Conservation (phyloP, 1,140 invertebrate genomes). For the Lepidotrigona ventralis region DNA sequence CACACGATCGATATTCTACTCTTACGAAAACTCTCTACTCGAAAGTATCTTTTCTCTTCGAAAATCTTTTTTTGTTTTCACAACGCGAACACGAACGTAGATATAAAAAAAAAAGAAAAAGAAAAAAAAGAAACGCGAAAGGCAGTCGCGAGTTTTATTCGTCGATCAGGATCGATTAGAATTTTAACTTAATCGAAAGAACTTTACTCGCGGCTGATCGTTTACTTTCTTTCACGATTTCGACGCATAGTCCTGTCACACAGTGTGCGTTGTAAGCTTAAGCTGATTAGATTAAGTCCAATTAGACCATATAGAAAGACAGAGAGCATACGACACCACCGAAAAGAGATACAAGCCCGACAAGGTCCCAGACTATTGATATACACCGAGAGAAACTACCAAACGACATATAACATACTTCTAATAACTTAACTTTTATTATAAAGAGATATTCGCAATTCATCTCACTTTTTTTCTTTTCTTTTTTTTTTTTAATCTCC, state of each 20-base stretch:
- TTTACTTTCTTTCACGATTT: background rate
- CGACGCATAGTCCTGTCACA: background rate
- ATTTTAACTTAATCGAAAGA: background rate
- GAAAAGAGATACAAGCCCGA: conserved; percentile 57
- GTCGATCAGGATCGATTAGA: background rate
- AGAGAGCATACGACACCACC: conserved; percentile 62
- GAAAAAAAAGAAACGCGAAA: background rate
- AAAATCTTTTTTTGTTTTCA: background rate
- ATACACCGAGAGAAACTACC: conserved; percentile 27
- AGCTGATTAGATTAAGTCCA: conserved; percentile 59
- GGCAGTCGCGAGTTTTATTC: too few relatives aligned
- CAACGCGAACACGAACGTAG: background rate
- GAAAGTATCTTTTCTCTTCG: background rate
- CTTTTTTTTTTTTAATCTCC: too few relatives aligned
- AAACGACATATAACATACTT: background rate
- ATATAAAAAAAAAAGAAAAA: background rate
- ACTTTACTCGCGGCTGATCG: conserved; percentile 15
- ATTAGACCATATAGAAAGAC: conserved; percentile 61
- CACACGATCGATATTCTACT: background rate
- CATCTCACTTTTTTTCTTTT: background rate
- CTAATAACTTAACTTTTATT: background rate
- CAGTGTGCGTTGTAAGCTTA: conserved; percentile 55
- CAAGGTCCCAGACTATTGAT: conserved; percentile 53
- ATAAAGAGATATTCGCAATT: background rate
- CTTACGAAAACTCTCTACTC: background rate